Percentiles rank a stretch among this genome's conserved stretches.
phyloP scores from a whole-genome alignment of 2,797 vertebrate species.

The Halcyon badia region DNA sequence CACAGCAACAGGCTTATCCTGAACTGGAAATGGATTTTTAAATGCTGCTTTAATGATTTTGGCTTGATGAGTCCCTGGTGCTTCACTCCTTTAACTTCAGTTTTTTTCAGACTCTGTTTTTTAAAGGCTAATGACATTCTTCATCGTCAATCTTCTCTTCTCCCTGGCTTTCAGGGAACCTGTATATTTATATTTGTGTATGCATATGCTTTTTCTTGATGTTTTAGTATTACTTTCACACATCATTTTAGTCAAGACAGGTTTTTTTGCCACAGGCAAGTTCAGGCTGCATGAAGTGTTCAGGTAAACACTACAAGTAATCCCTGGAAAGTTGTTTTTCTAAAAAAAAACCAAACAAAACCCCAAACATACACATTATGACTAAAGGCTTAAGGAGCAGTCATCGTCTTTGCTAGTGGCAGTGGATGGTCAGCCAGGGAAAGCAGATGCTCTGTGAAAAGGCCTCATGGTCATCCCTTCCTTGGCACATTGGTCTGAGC shows the following conservation, averaged over 20 bases:
- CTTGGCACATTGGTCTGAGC: not conserved
- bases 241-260: not conserved
- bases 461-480: not conserved
- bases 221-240: not conserved
- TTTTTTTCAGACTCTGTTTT: conserved; percentile 19
- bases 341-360: not conserved
- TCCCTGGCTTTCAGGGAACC: not conserved
- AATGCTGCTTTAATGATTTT: conserved; percentile 52
- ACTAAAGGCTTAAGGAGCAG: not conserved
- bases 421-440: not conserved
- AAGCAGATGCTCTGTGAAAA: not conserved
- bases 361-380: not conserved
- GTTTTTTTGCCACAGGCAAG: not conserved
- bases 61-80: conserved; percentile 33
- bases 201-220: not conserved
- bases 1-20: not conserved
- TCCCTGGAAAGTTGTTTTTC: not conserved
- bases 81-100: not conserved
- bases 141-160: not conserved
- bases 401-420: not conserved
- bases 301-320: not conserved
- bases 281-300: not conserved
- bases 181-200: accelerated
- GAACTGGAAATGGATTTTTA: conserved; percentile 59
- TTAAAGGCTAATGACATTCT: conserved; percentile 27